These are phyloP conservation scores for Lagocephalus sceleratus DNA, from an alignment of 2,797 vertebrate genomes.

Conservation along the genomic window DNA sequence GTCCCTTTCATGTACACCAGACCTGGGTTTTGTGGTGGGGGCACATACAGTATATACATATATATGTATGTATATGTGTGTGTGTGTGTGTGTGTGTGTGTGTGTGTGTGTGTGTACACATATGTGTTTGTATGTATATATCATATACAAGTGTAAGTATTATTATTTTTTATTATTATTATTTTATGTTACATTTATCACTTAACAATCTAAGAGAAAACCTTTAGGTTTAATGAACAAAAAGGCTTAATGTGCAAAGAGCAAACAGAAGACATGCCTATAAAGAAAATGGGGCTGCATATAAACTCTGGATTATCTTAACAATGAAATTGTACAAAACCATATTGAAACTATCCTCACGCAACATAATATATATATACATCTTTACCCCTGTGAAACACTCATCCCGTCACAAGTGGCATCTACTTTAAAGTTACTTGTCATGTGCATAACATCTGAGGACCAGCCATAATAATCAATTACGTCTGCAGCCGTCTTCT, in stretches of 20 bases:
- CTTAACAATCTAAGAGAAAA: too few species aligned
- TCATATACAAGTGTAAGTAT: too few species aligned
- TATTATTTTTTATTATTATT: too few species aligned
- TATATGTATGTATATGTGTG: too few species aligned
- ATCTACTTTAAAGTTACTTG: slow-evolving; percentile 70
- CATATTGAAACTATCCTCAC: slow-evolving; percentile 23
- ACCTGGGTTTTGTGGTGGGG: too few species aligned
- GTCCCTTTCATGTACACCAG: too few species aligned
- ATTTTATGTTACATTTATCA: too few species aligned
- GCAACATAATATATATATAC: slow-evolving; percentile 30
- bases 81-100: too few species aligned
- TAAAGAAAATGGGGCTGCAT: neutral
- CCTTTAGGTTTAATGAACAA: too few species aligned
- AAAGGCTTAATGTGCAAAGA: neutral
- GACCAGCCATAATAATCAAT: slow-evolving; percentile 67
- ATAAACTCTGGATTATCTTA: slow-evolving; percentile 8
- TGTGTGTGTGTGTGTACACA: too few species aligned
- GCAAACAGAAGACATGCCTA: neutral
- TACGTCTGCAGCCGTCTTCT: slow-evolving; percentile 44
- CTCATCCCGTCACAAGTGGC: slow-evolving; percentile 54
- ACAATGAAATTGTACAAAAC: slow-evolving; percentile 14
- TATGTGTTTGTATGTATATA: too few species aligned
- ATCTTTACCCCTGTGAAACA: slow-evolving; percentile 21
- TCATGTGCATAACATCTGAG: slow-evolving; percentile 65
- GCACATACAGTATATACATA: too few species aligned